Percentiles rank a stretch among this genome's conserved stretches.
Conservation (phyloP, 1,140 invertebrate genomes). For the Diploscapter pachys region DNA sequence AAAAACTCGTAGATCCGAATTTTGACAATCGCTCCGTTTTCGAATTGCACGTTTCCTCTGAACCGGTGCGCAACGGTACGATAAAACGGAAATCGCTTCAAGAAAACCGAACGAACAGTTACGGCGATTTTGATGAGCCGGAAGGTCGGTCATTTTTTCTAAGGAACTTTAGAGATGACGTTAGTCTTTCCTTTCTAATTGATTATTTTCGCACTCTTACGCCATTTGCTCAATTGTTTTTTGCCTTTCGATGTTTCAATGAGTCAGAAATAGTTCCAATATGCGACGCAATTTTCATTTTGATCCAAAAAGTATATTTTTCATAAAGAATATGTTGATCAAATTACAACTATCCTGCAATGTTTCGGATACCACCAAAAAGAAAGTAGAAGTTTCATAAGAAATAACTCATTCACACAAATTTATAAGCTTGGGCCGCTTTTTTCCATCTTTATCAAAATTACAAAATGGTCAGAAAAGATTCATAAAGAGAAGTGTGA, state of each 20-base stretch:
- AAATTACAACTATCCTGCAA: no score
- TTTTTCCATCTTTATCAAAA: no score
- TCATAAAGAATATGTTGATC: no score
- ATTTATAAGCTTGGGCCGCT: no score
- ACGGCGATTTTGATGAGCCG: conserved; percentile 69
- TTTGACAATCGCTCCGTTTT: conserved; percentile 72
- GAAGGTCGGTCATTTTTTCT: conserved; percentile 44
- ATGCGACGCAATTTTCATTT: no score
- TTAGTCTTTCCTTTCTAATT: not conserved
- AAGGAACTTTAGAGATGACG: not conserved
- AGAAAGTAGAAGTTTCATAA: no score
- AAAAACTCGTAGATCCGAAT: conserved; percentile 57
- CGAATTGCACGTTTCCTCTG: conserved; percentile 74
- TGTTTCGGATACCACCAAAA: no score
- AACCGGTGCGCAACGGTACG: conserved; percentile 64
- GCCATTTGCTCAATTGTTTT: not conserved
- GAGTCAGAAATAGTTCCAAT: no score
- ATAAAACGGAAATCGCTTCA: conserved; percentile 64
- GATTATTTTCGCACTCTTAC: not conserved
- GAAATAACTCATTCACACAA: no score
- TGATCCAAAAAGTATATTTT: no score
- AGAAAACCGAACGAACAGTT: conserved; percentile 67
- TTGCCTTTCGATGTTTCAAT: not conserved
- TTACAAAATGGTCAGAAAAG: no score
- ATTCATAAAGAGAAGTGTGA: no score